phyloP scores from a whole-genome alignment of 2,888 invertebrate genomes.

The Empis livida region DNA sequence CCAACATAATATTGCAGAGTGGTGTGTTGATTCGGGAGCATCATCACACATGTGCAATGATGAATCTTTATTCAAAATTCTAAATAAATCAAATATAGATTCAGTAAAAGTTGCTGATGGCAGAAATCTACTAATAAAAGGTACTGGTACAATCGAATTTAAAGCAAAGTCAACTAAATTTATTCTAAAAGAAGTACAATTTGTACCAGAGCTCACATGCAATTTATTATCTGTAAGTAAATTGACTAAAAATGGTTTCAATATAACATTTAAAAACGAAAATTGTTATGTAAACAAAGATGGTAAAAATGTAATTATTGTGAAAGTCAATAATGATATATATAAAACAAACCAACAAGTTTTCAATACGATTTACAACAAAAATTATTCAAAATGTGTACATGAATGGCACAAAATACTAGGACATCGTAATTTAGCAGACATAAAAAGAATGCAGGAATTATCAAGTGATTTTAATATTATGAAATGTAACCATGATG shows the following conservation, averaged over 20 bases:
- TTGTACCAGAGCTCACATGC: conserved; percentile 9
- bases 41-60: conserved; percentile 12
- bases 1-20: conserved; percentile 1
- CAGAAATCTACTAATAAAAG: conserved; percentile 6
- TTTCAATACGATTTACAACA: neutral
- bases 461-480: conserved; percentile 7
- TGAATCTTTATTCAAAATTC: conserved; percentile 6
- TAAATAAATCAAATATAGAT: conserved; percentile 10
- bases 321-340: conserved; percentile 2
- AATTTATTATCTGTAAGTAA: conserved; percentile 9
- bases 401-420: conserved; percentile 12
- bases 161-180: neutral
- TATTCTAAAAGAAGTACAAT: conserved; percentile 10
- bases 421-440: conserved; percentile 10
- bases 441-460: conserved; percentile 6
- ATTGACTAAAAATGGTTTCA: conserved; percentile 6
- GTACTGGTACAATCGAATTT: conserved; percentile 7
- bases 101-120: conserved; percentile 11
- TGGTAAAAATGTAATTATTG: neutral
- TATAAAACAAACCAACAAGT: neutral
- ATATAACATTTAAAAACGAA: conserved; percentile 6
- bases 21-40: conserved; percentile 14
- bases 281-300: conserved; percentile 4
- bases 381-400: conserved; percentile 7
- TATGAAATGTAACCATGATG: conserved; percentile 7